These are phyloP conservation scores for Drosophila melanica DNA, from an alignment of 1,140 invertebrate genomes.

Conservation along the genomic window DNA sequence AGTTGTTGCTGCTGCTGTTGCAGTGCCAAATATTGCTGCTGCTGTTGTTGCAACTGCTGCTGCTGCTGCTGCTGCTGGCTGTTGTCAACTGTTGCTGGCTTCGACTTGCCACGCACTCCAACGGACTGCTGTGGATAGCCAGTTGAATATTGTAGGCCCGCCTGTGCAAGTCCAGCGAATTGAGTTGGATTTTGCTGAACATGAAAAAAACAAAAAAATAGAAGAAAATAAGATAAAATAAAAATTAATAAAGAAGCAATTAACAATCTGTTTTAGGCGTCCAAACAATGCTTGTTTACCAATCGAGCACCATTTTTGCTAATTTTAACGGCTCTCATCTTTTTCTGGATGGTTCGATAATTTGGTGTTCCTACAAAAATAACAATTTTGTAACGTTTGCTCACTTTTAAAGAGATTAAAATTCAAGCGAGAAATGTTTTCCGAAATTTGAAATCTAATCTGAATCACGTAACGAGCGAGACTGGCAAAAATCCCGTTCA, in stretches of 20 bases:
- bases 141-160: slow-evolving; percentile 41
- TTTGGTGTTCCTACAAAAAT: neutral
- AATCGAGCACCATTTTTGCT: slow-evolving; percentile 23
- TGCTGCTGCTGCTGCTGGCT: slow-evolving; percentile 31
- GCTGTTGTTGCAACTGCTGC: slow-evolving; percentile 12
- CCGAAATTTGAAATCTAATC: slow-evolving; percentile 33
- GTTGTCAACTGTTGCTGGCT: slow-evolving; percentile 4
- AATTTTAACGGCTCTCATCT: slow-evolving; percentile 38
- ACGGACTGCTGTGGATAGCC: slow-evolving; percentile 26
- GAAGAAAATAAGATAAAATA: neutral
- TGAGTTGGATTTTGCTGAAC: slow-evolving; percentile 35
- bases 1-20: slow-evolving; percentile 20
- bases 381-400: slow-evolving; percentile 1
- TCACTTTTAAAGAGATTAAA: neutral
- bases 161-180: slow-evolving; percentile 23
- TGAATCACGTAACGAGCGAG: slow-evolving; percentile 38
- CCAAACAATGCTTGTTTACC: slow-evolving; percentile 18
- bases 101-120: slow-evolving; percentile 10
- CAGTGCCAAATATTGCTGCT: neutral
- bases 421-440: slow-evolving; percentile 17
- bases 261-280: too few species aligned
- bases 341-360: neutral
- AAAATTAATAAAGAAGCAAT: neutral
- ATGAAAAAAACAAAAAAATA: neutral
- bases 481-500: slow-evolving; percentile 3